phyloP scores from a whole-genome alignment of 2,113 vertebrate genomes.

The Plestiodon gilberti region DNA sequence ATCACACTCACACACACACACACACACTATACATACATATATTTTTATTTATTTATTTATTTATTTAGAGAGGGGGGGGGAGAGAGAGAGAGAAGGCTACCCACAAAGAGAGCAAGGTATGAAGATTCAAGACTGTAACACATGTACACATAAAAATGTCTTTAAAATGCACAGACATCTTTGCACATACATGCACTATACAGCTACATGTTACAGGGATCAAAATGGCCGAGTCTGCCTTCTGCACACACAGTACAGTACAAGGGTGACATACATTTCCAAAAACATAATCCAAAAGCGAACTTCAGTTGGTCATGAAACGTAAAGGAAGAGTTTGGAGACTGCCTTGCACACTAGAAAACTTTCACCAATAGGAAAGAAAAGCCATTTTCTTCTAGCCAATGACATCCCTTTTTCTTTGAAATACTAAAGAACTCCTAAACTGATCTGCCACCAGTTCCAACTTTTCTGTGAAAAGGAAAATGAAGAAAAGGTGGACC shows the following conservation, averaged over 20 bases:
- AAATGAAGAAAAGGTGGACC: no score
- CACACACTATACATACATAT: no score
- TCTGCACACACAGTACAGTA: neutral
- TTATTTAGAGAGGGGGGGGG: no score
- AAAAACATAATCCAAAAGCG: neutral
- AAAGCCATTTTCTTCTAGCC: neutral
- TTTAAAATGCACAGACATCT: neutral
- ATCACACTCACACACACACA: no score
- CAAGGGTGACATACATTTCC: neutral
- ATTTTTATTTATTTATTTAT: no score
- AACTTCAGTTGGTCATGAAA: neutral
- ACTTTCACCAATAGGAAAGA: neutral
- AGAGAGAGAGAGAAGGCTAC: no score
- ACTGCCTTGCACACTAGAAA: neutral
- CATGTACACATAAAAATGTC: neutral
- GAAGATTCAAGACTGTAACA: neutral
- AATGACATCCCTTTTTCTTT: neutral
- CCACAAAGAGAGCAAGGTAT: neutral
- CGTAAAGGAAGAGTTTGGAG: neutral
- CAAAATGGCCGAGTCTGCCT: rapidly evolving
- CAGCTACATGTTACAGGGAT: neutral
- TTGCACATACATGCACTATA: neutral
- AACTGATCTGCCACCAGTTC: neutral
- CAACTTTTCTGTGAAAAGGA: neutral
- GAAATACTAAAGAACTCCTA: neutral